These are phyloP conservation scores for Cryptomyrus ogoouensis DNA, from an alignment of 2,113 vertebrate genomes.

Conservation along the genomic window DNA sequence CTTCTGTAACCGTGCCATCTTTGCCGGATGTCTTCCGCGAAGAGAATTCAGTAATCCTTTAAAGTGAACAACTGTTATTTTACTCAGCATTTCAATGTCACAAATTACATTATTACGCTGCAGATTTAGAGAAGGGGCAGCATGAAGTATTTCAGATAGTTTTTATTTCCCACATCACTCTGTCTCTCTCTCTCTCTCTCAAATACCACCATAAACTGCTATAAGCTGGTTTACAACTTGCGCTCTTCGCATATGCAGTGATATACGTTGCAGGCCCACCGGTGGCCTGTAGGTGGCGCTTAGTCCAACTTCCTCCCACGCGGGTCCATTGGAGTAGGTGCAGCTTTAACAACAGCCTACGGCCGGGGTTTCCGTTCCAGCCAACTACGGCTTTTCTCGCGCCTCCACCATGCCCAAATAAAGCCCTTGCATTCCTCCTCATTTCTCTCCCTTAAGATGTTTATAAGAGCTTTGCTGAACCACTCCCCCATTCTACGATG, in stretches of 20 bases:
- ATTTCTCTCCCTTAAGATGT: slow-evolving; percentile 43
- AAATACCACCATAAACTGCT: neutral
- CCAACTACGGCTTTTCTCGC: slow-evolving; percentile 32
- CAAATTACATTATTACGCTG: neutral
- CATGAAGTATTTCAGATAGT: neutral
- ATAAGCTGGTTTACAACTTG: neutral
- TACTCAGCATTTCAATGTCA: neutral
- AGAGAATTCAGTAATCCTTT: neutral
- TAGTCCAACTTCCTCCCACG: neutral
- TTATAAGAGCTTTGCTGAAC: slow-evolving; percentile 12
- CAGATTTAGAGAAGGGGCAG: neutral
- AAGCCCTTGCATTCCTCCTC: slow-evolving; percentile 63
- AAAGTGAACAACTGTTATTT: slow-evolving; percentile 2
- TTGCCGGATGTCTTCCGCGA: neutral
- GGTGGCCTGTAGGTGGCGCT: neutral
- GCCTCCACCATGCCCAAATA: slow-evolving; percentile 71
- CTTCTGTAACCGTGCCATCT: neutral
- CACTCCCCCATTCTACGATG: neutral
- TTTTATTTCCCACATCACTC: neutral
- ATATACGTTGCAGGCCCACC: neutral
- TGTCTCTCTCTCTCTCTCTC: neutral
- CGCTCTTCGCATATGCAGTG: neutral
- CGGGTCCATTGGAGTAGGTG: neutral
- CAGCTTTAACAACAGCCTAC: neutral
- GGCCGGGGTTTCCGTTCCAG: slow-evolving; percentile 22